A percentile compares a stretch with the other conserved stretches of the same genome.
phyloP scores from a whole-genome alignment of 1,140 invertebrate genomes.

The Hylaeus volcanicus region DNA sequence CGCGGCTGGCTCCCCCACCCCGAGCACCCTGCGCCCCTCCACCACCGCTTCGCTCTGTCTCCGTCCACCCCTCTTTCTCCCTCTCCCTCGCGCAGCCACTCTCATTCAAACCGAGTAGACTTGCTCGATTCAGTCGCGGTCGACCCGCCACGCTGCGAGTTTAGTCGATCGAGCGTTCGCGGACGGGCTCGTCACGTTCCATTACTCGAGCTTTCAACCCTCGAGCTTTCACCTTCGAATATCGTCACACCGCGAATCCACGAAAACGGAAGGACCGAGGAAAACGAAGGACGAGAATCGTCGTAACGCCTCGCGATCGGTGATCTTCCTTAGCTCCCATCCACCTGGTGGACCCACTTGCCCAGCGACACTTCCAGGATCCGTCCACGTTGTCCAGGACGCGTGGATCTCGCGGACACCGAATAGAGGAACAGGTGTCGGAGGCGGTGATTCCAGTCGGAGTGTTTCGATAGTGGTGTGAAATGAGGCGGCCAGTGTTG shows the following conservation, averaged over 20 bases:
- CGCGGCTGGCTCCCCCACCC: constrained; percentile 1
- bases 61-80: not conserved
- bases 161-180: constrained; percentile 41
- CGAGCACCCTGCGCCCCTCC: not conserved
- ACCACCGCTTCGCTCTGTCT: not conserved
- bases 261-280: too few relatives aligned
- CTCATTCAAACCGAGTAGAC: constrained; percentile 76
- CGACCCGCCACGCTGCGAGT: constrained; percentile 74
- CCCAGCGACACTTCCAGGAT: not conserved
- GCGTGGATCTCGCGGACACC: not conserved
- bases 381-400: not conserved
- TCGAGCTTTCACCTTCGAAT: too few relatives aligned
- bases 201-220: constrained; percentile 2
- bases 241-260: too few relatives aligned
- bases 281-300: too few relatives aligned
- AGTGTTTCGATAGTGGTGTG: constrained; percentile 9
- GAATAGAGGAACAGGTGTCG: constrained; percentile 12
- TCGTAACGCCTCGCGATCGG: too few relatives aligned
- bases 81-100: constrained; percentile 39
- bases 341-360: too few relatives aligned
- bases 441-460: not conserved
- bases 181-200: not conserved
- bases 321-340: not conserved
- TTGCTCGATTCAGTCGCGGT: constrained; percentile 76
- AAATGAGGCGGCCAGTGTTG: constrained; percentile 35